Evolutionary conservation across 2,888 invertebrate genomes (phyloP), one percentile per base, ranked within the genome.

Genomic region (Dynastes hyllus): DNA sequence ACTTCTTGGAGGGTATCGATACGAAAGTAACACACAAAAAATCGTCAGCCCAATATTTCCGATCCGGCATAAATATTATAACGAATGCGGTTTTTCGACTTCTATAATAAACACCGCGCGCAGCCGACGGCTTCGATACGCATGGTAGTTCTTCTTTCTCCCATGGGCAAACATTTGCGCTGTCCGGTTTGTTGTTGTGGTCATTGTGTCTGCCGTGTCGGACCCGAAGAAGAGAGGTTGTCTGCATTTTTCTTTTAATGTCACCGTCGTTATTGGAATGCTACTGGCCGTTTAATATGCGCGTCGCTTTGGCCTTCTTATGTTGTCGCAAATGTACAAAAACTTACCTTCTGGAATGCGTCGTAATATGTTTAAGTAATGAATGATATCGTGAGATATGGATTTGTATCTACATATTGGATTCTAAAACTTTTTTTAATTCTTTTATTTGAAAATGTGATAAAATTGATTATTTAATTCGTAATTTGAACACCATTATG

Each of bases 221-320:
- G 63, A 51, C 27, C 69, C 51, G 69, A 51, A 51, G 69, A 69
- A 51, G 61, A 69, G 51, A 50, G 63, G 73, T 58, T 40, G 71
- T 75, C 73, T 75, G 73, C 73, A 75, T 75, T 75, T 75, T 75
- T 75, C 73, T 75, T 75, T 75, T 75, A 61, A 75, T 75, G 61
- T 75, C 73, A 75, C 73, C 73, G 73, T 61, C 61, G 45, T 61
- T 75, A 61, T 27, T 32, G 61, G 61, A 75, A 75, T 75, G 45
- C 73, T 61, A 75, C 29, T 71, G 29, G 50, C 22, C 37, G 71
- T 61, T 75, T 73, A 73, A 61, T 61, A 75, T 75, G 61, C 73
- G 61, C 51, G 69, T 27, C 50, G 50, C n/a, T 32, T 71, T 16
- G 71, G 73, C 45, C 50, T 40, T 50, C 73, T 37, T n/a, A 8